Evolutionary conservation across 2,797 vertebrate species (phyloP).

Genomic region (Erpetoichthys calabaricus): DNA sequence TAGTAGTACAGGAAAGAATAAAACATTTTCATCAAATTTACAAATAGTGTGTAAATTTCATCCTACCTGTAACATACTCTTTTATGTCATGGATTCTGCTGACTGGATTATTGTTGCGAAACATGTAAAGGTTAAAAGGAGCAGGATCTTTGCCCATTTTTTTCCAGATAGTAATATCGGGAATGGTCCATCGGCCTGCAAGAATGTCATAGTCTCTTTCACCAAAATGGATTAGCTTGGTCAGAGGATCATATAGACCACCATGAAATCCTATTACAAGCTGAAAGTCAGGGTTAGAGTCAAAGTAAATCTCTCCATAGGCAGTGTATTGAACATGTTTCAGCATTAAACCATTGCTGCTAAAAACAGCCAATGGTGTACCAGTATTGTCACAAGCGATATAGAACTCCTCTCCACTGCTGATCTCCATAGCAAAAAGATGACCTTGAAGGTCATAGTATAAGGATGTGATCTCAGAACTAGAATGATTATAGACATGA

Average conservation of each 20-base stretch:
- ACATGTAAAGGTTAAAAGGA: constrained; percentile 96
- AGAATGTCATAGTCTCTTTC: constrained; percentile 91
- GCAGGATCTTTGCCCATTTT: constrained; percentile 74
- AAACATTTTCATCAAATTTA: not conserved
- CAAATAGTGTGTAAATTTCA: not conserved
- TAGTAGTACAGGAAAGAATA: not conserved
- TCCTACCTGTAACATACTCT: constrained; percentile 89
- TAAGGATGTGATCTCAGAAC: constrained; percentile 90
- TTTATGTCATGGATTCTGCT: constrained; percentile 89
- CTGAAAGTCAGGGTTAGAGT: constrained; percentile 93
- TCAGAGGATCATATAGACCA: constrained; percentile 86
- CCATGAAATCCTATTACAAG: constrained; percentile 92
- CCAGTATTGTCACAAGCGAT: constrained; percentile 93
- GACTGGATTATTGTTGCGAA: constrained; percentile 93
- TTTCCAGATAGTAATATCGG: constrained; percentile 83
- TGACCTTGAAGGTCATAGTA: constrained; percentile 97
- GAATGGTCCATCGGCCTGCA: constrained; percentile 88
- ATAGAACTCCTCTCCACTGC: constrained; percentile 93
- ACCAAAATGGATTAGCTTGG: constrained; percentile 89
- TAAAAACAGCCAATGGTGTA: constrained; percentile 86
- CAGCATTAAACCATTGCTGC: constrained; percentile 85
- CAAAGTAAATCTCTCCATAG: constrained; percentile 90
- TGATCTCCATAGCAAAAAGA: constrained; percentile 96
- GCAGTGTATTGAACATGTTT: constrained; percentile 97
- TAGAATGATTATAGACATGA: constrained; percentile 94